Conservation (phyloP, 2,113 vertebrate genomes). For the Laticauda laticaudata region DNA sequence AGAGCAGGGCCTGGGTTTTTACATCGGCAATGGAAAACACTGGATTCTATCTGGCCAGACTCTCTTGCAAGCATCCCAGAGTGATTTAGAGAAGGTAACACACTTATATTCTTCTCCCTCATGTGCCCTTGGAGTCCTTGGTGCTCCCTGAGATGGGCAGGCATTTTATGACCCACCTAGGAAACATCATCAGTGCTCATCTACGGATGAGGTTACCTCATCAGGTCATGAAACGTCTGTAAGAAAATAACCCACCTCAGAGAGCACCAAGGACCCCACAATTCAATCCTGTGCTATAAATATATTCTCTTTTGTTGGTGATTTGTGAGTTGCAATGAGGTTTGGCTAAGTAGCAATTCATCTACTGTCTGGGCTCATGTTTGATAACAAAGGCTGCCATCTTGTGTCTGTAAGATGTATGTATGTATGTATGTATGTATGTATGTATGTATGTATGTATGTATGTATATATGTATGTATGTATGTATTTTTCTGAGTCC, state of each 20-base stretch:
- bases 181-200: neutral
- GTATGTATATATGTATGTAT: too few species aligned
- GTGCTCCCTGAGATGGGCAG: neutral
- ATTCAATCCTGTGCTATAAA: neutral
- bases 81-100: conserved; percentile 93
- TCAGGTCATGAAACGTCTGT: neutral
- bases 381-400: neutral
- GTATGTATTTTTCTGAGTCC: too few species aligned
- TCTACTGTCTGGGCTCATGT: neutral
- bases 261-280: neutral
- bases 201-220: too few species aligned
- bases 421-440: too few species aligned
- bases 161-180: neutral
- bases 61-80: conserved; percentile 91
- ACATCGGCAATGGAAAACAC: conserved; percentile 81
- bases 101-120: neutral
- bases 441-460: neutral
- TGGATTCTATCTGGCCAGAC: conserved; percentile 96
- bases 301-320: neutral
- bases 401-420: neutral
- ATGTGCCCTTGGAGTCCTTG: neutral
- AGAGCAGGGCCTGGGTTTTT: conserved; percentile 90
- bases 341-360: neutral
- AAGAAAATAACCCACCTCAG: neutral
- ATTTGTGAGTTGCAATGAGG: neutral